Conservation (phyloP, 1,140 invertebrate species). For the Aphaenogaster rudis region DNA sequence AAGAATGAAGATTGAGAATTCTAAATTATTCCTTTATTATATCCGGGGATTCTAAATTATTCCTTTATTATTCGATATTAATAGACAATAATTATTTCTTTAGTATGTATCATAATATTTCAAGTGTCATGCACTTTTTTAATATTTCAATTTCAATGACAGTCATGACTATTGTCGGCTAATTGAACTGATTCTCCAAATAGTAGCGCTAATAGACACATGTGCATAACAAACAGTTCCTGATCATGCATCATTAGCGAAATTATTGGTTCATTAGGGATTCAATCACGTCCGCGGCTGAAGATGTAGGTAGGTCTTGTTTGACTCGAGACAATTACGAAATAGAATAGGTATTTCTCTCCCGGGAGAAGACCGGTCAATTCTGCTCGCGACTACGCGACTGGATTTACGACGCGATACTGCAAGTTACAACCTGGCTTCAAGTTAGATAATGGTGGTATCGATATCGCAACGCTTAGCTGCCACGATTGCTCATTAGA, state of each 20-base stretch:
- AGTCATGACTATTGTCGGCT: neutral
- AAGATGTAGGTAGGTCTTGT: slow-evolving; percentile 13
- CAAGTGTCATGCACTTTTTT: neutral
- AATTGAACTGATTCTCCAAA: slow-evolving; percentile 24
- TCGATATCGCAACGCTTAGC: slow-evolving; percentile 54
- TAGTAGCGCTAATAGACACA: slow-evolving; percentile 4
- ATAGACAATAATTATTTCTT: neutral
- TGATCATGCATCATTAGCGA: slow-evolving; percentile 60
- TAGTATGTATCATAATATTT: neutral
- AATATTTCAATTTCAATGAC: neutral
- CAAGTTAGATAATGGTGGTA: slow-evolving; percentile 48
- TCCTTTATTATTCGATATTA: neutral
- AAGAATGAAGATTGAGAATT: neutral
- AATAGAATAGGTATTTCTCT: slow-evolving; percentile 14
- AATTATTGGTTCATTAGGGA: slow-evolving; percentile 63
- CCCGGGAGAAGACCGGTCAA: slow-evolving; percentile 13
- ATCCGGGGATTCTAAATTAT: neutral
- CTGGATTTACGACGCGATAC: slow-evolving; percentile 7
- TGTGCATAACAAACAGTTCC: slow-evolving; percentile 50
- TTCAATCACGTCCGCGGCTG: slow-evolving; percentile 21
- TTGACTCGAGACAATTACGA: slow-evolving; percentile 32
- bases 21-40: neutral
- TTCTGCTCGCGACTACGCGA: slow-evolving; percentile 19
- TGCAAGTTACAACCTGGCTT: slow-evolving; percentile 39
- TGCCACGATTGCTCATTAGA: slow-evolving; percentile 61